Conservation (phyloP, 2,797 vertebrate genomes). For the Chelon labrosus region DNA sequence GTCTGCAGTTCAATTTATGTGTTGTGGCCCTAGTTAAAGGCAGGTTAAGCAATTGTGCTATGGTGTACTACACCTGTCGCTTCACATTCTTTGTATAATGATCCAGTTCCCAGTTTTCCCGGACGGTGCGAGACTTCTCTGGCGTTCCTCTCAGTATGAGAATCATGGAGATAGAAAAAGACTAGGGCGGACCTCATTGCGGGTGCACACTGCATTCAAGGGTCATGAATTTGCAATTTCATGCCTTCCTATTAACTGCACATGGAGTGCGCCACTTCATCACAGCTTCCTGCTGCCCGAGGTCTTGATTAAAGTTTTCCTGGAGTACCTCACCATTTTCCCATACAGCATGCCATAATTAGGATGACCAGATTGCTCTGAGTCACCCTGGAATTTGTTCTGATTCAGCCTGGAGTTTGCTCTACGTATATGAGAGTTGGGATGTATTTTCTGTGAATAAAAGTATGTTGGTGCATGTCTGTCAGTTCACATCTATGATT, state of each 20-base stretch:
- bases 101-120: constrained; percentile 30
- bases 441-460: constrained; percentile 8
- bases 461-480: neutral
- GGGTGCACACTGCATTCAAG: constrained; percentile 38
- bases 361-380: constrained; percentile 62
- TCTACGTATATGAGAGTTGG: neutral
- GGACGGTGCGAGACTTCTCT: constrained; percentile 15
- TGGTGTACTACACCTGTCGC: constrained; percentile 50
- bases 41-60: constrained; percentile 55
- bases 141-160: constrained; percentile 11
- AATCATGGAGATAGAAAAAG: constrained; percentile 8
- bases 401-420: constrained; percentile 32
- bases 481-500: neutral
- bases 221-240: constrained; percentile 64
- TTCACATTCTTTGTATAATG: constrained; percentile 43
- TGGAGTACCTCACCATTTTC: constrained; percentile 43
- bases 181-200: constrained; percentile 29
- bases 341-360: constrained; percentile 59
- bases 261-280: constrained; percentile 57
- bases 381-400: constrained; percentile 45
- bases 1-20: constrained; percentile 49
- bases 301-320: constrained; percentile 65
- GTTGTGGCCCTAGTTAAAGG: constrained; percentile 52
- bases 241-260: constrained; percentile 56
- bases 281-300: constrained; percentile 37